Conservation (phyloP, 2,888 invertebrate genomes). For the Drosophila yooni region DNA sequence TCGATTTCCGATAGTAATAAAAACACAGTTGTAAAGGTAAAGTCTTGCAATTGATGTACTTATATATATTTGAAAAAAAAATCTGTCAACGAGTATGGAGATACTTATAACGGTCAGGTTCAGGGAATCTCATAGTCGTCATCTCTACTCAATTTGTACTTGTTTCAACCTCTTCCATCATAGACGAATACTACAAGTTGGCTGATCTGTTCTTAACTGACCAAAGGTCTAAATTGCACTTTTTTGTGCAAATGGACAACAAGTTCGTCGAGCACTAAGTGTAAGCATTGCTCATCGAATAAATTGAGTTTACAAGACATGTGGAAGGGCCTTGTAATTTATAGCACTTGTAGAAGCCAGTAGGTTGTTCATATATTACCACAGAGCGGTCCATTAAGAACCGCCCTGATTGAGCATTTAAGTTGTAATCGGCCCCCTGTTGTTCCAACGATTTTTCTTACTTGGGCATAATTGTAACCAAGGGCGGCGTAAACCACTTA, state of each 20-base stretch:
- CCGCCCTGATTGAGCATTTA: slow-evolving; percentile 77
- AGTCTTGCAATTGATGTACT: neutral
- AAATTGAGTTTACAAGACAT: slow-evolving; percentile 35
- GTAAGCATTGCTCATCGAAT: slow-evolving; percentile 32
- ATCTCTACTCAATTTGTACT: neutral
- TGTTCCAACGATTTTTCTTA: slow-evolving; percentile 43
- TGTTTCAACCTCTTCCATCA: neutral
- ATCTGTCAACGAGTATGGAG: neutral
- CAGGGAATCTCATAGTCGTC: neutral
- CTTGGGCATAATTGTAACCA: slow-evolving; percentile 45
- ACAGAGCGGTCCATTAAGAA: slow-evolving; percentile 63
- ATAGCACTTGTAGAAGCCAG: slow-evolving; percentile 38
- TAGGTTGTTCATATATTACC: slow-evolving; percentile 44
- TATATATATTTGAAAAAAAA: neutral
- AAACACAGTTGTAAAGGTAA: neutral
- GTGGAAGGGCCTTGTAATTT: slow-evolving; percentile 44
- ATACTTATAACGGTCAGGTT: neutral
- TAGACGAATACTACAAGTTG: neutral
- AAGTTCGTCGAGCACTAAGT: slow-evolving; percentile 11
- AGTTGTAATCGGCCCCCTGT: slow-evolving; percentile 74
- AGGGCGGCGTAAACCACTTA: slow-evolving; percentile 74
- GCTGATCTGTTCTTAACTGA: slow-evolving; percentile 1
- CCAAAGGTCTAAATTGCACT: neutral
- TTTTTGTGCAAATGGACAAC: neutral
- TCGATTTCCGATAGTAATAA: neutral